These are phyloP conservation scores for Drosophila helvetica DNA, from an alignment of 2,888 invertebrate species.

Conservation along the genomic window DNA sequence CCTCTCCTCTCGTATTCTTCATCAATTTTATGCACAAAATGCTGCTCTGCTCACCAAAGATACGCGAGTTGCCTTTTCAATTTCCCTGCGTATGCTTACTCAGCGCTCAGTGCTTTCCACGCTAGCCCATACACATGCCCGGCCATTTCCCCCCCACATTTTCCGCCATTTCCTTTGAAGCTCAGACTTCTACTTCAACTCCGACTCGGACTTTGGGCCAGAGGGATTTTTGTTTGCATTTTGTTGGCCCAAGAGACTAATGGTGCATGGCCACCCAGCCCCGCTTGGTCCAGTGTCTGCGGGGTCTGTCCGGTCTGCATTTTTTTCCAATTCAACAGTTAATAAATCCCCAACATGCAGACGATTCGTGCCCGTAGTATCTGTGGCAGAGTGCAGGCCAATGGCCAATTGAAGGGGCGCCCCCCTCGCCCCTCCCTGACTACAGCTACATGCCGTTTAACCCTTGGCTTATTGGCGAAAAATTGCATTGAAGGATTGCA, in stretches of 20 bases:
- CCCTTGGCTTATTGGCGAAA: background rate
- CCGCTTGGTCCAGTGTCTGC: background rate
- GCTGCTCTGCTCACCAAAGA: slow-evolving; percentile 27
- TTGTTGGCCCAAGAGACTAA: slow-evolving; percentile 35
- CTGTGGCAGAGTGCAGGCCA: slow-evolving; percentile 19
- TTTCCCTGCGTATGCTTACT: slow-evolving; percentile 28
- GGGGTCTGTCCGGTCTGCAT: slow-evolving; percentile 16
- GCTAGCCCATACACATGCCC: background rate
- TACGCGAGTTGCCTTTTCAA: slow-evolving; percentile 31
- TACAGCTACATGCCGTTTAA: slow-evolving; percentile 10
- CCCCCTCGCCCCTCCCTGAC: background rate
- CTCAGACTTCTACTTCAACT: background rate
- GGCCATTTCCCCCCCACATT: background rate
- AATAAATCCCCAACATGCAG: slow-evolving; percentile 38
- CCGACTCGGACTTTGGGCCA: slow-evolving; percentile 12
- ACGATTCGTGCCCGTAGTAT: slow-evolving; percentile 3
- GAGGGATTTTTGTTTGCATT: slow-evolving; percentile 9
- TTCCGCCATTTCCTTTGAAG: slow-evolving; percentile 1
- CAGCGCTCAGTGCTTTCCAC: slow-evolving; percentile 13
- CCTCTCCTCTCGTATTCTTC: slow-evolving; percentile 5
- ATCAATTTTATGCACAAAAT: slow-evolving; percentile 31
- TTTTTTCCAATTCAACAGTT: slow-evolving; percentile 43
- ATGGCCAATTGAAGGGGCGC: slow-evolving; percentile 8
- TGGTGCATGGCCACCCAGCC: slow-evolving; percentile 29
- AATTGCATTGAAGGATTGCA: background rate